Evolutionary conservation across 2,888 invertebrate species (phyloP), one percentile per base, ranked within the genome.

Genomic region (Lithosia quadra): DNA sequence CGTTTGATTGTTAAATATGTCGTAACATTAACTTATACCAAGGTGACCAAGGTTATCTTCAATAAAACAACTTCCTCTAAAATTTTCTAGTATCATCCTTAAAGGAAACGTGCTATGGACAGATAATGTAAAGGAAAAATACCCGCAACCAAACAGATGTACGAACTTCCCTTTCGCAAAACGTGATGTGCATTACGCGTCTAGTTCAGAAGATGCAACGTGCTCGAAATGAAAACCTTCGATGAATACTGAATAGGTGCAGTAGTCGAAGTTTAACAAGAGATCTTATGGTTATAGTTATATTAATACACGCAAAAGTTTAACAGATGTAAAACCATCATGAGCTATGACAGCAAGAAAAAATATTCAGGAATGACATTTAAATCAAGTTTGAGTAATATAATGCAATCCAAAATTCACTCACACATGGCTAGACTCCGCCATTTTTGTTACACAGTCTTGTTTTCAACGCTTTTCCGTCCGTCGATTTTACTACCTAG

Each of bases 161-260:
- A 70, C n/a, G n/a, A n/a, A n/a, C 70, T 65, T 73, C 73, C 73
- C 66, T 73, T 74, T 71, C 78, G 70, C 65, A 43, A 76, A 24
- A 73, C 73, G 67, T 64, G 67, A 1, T 61, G 61, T 72, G 69
- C 78, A 79, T 69, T 79, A 53, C 73, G 11, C 56, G 70, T 33
- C 61, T 28, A 64, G 34, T 72, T 73, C 67, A 61, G 67, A 68
- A 67, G 55, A 68, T 56, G 68, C 73, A 71, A 67, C 67, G 72
- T 68, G 21, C 56, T 21, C 61, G 53, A 70, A 72, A 68, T 63
- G 66, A 33, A 13, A 66, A 73, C 80, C 66, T 65, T 78, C 76
- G 77, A 69, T 80, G 85, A 76, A 83, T 84, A 79, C 76, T 73
- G 74, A 83, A 71, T 64, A 76, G 65, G 62, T 57, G 65, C 67